Conservation (phyloP, 2,797 vertebrate genomes). For the Hemibagrus guttatus region DNA sequence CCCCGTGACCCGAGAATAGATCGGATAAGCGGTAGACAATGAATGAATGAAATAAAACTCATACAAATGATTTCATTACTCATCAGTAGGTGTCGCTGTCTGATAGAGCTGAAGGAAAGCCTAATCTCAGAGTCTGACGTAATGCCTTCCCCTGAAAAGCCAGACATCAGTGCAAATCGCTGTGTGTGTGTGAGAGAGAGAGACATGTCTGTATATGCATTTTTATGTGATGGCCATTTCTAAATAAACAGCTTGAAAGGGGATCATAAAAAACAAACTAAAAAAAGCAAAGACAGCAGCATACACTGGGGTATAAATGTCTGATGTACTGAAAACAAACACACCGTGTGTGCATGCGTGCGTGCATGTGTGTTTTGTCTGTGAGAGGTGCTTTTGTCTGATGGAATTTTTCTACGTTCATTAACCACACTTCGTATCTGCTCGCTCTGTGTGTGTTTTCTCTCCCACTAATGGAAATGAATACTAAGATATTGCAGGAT, state of each 20-base stretch:
- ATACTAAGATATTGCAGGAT: neutral
- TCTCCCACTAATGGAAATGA: neutral
- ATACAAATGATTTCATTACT: neutral
- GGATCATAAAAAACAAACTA: neutral
- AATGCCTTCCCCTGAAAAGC: slow-evolving; percentile 64
- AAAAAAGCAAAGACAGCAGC: neutral
- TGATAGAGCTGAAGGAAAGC: slow-evolving; percentile 50
- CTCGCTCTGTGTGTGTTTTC: neutral
- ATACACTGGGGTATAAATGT: neutral
- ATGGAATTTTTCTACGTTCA: neutral
- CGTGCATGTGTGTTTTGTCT: neutral
- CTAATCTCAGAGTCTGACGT: slow-evolving; percentile 72
- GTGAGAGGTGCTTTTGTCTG: neutral
- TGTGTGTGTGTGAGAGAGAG: neutral
- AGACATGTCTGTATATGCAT: neutral
- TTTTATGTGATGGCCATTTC: neutral
- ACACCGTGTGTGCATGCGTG: neutral
- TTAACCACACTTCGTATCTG: neutral
- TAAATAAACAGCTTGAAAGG: neutral
- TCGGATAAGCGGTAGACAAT: no score
- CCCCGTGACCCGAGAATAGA: no score
- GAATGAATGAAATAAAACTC: no score
- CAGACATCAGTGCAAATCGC: slow-evolving; percentile 55
- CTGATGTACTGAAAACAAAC: neutral
- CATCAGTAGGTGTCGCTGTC: slow-evolving; percentile 72